Evolutionary conservation across 2,888 invertebrate genomes (phyloP).

Genomic region (Oligia strigilis): DNA sequence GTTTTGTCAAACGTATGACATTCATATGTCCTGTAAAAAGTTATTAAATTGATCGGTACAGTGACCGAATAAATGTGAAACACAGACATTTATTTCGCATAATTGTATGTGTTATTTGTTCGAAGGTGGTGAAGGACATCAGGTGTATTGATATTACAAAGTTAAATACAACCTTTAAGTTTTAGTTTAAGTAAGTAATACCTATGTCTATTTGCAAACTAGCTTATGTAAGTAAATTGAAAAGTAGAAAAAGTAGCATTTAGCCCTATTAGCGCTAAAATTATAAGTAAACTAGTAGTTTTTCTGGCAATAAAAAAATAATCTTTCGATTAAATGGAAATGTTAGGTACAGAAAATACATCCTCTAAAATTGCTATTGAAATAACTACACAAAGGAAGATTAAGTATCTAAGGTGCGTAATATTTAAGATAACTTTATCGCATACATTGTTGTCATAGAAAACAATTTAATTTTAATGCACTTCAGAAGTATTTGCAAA

Average conservation of each 20-base stretch:
- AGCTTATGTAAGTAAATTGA: background rate
- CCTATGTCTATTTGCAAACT: background rate
- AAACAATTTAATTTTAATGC: conserved; percentile 25
- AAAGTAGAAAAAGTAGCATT: background rate
- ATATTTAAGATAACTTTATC: background rate
- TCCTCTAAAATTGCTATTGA: background rate
- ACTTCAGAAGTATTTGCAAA: background rate
- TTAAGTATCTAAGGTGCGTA: background rate
- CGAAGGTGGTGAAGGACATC: background rate
- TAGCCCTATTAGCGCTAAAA: background rate
- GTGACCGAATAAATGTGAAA: background rate
- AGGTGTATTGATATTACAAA: background rate
- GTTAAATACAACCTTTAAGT: background rate
- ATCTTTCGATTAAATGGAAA: background rate
- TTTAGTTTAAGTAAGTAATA: background rate
- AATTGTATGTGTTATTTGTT: background rate
- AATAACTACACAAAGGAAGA: background rate
- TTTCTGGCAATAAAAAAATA: background rate
- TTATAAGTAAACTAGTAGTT: background rate
- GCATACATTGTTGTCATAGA: conserved; percentile 29
- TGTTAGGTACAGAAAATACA: background rate
- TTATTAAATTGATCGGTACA: background rate
- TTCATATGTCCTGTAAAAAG: background rate
- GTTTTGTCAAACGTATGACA: background rate
- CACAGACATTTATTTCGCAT: background rate